Conservation (phyloP, 2,797 vertebrate genomes). For the Meda fulgida region DNA sequence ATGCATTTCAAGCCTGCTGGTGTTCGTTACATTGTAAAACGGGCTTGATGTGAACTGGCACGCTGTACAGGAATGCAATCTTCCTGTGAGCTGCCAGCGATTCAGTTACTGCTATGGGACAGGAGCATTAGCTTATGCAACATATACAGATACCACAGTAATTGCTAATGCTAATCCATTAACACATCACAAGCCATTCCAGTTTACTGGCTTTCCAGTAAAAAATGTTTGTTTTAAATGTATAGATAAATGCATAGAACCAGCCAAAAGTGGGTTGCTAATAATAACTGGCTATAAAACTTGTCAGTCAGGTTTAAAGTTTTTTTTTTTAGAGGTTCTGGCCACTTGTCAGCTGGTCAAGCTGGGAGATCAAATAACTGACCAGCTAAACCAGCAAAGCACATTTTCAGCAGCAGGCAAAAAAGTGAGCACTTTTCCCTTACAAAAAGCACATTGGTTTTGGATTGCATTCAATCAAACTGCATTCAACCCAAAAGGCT, state of each 20-base stretch:
- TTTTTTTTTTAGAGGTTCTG: neutral
- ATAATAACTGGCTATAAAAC: neutral
- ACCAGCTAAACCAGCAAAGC: neutral
- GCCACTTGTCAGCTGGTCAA: neutral
- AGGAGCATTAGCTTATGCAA: conserved; percentile 45
- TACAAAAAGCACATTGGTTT: neutral
- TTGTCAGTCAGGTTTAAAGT: neutral
- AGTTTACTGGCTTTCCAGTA: neutral
- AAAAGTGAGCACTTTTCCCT: neutral
- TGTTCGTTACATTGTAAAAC: conserved; percentile 58
- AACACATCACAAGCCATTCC: neutral
- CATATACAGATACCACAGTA: conserved; percentile 14
- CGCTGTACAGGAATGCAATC: conserved; percentile 49
- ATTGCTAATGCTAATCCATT: neutral
- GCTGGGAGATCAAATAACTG: neutral
- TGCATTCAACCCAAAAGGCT: neutral
- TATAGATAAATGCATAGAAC: neutral
- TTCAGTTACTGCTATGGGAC: conserved; percentile 36
- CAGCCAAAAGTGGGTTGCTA: neutral
- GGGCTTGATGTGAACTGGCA: conserved; percentile 54
- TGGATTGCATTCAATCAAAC: neutral
- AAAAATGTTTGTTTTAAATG: too few relatives aligned
- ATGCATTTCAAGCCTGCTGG: conserved; percentile 46
- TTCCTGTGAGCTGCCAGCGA: conserved; percentile 35
- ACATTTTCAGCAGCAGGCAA: neutral